Conservation (phyloP, 2,113 vertebrate species). For the Egretta garzetta region DNA sequence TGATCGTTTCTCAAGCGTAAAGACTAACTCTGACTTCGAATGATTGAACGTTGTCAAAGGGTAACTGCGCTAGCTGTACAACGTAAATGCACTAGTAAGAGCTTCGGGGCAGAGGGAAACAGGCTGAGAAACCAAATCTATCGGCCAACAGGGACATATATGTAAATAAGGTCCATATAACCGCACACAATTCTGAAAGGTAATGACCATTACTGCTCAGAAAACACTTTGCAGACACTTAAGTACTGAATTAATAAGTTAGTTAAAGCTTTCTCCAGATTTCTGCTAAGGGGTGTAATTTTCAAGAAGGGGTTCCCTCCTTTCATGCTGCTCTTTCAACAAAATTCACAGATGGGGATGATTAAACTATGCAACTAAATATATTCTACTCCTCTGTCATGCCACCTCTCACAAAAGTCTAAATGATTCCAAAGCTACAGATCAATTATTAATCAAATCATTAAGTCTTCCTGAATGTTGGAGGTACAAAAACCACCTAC, state of each 20-base stretch:
- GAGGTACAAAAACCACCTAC: not conserved
- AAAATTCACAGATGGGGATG: not conserved
- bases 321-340: not conserved
- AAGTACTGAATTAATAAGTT: conserved; percentile 2
- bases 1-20: not conserved
- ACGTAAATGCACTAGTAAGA: not conserved
- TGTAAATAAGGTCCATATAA: not conserved
- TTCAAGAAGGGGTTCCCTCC: not conserved
- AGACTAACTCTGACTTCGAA: not conserved
- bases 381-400: not conserved
- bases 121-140: not conserved
- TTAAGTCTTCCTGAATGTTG: not conserved
- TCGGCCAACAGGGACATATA: not conserved
- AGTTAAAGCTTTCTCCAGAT: not conserved
- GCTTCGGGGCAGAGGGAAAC: not conserved
- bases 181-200: not conserved
- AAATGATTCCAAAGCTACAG: not conserved
- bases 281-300: not conserved
- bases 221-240: not conserved
- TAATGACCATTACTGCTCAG: not conserved
- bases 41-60: not conserved
- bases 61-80: not conserved
- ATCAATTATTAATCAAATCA: not conserved
- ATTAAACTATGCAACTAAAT: not conserved
- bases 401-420: not conserved